Base-by-base conservation (phyloP, 2,113 vertebrate genomes). In the Eptatretus burgeri region DNA sequence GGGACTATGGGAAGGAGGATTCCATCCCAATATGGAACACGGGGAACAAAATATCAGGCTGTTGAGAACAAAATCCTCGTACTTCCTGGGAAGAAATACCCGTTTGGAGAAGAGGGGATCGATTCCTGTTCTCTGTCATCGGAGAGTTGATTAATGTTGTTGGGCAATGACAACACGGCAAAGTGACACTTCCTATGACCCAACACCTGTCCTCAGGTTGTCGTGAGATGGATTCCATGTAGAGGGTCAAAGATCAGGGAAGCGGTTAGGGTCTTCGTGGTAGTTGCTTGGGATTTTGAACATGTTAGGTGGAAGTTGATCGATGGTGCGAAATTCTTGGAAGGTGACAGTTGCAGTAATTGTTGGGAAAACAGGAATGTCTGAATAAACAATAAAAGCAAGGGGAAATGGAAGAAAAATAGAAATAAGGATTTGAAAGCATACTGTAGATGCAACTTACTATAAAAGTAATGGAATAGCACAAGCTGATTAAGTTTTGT, bases 321-420 rank as follows among this genome's bases (percentile, higher is more conserved):
- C 84, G 5, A 60, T 60, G 56, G 93, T 89, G 14, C 84, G 85
- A 70, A 98, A 98, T 77, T 98, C 88, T 77, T 95, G 89, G 73
- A 98, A 98, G 1, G 93, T 98, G 75, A 98, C 93, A 64, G 93
- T 96, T 75, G 93, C 93, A 51, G 89, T 98, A 79, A 98, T 94
- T 50, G 91, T 96, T 51, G 91, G 91, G 71, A 98, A 98, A 49
- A 98, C 89, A 0, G 91, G 88, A 66, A 96, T 98, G 68, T 98
- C 91, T 96, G 69, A 10, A 66, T 65, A 56, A 65, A 2, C 63
- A 16, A 60, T 9, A n/a, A 66, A 63, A 50, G 10, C 16, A 41
- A 18, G 52, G 52, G 51, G 50, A 52, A 14, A 52, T 13, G 19
- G 50, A 56, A 12, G 52, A 13, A n/a, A 65, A 11, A 14, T 19